These are phyloP conservation scores for Sebastes minor DNA, from an alignment of 2,797 vertebrate genomes.

Conservation along the genomic window DNA sequence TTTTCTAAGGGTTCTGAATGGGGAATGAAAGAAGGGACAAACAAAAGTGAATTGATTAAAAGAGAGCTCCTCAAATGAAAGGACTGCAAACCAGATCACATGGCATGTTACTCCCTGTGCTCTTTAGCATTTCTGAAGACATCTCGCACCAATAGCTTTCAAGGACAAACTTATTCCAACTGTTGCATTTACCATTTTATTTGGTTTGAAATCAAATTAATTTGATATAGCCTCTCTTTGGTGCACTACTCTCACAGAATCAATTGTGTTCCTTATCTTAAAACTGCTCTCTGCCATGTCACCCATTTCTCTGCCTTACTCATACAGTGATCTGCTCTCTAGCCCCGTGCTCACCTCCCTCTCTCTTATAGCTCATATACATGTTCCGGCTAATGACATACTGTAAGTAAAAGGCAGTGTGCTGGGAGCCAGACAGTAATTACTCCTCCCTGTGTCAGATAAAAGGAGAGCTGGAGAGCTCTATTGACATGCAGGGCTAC, in stretches of 20 bases:
- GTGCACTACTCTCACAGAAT: background rate
- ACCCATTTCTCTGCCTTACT: background rate
- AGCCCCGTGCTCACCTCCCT: background rate
- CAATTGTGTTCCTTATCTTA: background rate
- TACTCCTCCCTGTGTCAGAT: conserved; percentile 17
- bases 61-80: conserved; percentile 52
- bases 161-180: conserved; percentile 39
- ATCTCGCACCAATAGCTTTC: conserved; percentile 18
- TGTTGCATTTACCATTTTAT: conserved; percentile 11
- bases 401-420: background rate
- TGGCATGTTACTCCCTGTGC: conserved; percentile 36
- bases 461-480: conserved; percentile 29
- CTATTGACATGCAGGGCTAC: conserved; percentile 12
- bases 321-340: background rate
- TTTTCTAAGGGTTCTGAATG: conserved; percentile 25
- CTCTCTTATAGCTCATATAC: background rate
- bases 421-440: conserved; percentile 1
- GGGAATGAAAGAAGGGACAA: conserved; percentile 37
- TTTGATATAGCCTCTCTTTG: conserved; percentile 3
- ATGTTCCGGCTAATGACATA: conserved; percentile 4
- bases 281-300: background rate
- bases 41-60: conserved; percentile 57
- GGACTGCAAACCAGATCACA: conserved; percentile 53
- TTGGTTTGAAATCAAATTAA: conserved; percentile 18
- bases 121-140: conserved; percentile 33